A percentile compares a stretch with the other conserved stretches of the same genome.
phyloP scores from a whole-genome alignment of 2,888 invertebrate genomes.

The Drosophila borealis region DNA sequence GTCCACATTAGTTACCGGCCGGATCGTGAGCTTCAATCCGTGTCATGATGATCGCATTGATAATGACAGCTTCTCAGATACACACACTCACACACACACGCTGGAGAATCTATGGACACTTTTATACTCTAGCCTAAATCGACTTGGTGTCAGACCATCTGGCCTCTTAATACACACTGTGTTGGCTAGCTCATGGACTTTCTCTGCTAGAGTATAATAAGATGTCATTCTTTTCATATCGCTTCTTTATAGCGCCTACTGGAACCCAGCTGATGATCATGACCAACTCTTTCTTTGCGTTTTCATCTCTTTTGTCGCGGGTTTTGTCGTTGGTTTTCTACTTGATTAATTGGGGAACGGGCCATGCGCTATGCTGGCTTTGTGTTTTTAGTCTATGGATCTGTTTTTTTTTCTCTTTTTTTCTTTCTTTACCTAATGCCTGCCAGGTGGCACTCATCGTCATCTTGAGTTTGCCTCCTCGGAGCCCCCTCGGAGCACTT shows the following conservation, averaged over 20 bases:
- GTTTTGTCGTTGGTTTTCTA: conserved; percentile 57
- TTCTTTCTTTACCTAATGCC: conserved; percentile 52
- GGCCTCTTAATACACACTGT: background rate
- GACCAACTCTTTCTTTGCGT: conserved; percentile 34
- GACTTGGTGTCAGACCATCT: no score
- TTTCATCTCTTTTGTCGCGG: conserved; percentile 59
- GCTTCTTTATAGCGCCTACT: conserved; percentile 48
- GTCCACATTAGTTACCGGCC: conserved; percentile 54
- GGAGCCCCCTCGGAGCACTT: conserved; percentile 15
- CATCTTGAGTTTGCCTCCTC: conserved; percentile 13
- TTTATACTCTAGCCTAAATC: conserved; percentile 7
- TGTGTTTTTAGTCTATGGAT: conserved; percentile 23
- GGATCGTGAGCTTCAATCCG: conserved; percentile 53
- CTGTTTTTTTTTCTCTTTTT: conserved; percentile 5
- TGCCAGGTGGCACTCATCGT: conserved; percentile 61
- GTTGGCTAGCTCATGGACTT: background rate
- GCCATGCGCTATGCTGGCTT: conserved; percentile 20
- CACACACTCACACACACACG: background rate
- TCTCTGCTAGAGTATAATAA: conserved; percentile 19
- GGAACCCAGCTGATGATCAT: conserved; percentile 23
- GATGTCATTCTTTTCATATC: conserved; percentile 43
- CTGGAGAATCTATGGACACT: background rate
- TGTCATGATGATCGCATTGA: conserved; percentile 43
- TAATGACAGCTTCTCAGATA: conserved; percentile 42
- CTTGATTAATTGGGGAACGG: conserved; percentile 67